Evolutionary conservation across 2,888 invertebrate species (phyloP).

Genomic region (Stegana nigrithorax): DNA sequence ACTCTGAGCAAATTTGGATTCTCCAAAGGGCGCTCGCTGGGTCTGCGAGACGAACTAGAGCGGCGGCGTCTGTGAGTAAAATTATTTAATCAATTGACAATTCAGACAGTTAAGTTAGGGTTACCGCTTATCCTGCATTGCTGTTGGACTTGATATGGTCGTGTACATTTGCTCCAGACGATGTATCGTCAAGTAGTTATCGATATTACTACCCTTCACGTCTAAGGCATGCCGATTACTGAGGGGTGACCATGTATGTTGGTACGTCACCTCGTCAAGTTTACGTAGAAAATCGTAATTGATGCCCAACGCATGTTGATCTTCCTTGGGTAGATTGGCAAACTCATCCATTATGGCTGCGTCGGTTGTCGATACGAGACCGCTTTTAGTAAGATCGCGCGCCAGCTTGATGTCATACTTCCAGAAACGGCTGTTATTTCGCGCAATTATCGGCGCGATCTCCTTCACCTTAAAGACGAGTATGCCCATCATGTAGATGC

Average conservation of each 20-base stretch:
- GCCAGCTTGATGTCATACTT: conserved; percentile 74
- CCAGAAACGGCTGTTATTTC: conserved; percentile 72
- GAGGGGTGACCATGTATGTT: conserved; percentile 65
- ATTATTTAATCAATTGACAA: background rate
- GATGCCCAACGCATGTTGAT: conserved; percentile 48
- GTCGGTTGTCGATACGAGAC: conserved; percentile 55
- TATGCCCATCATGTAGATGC: conserved; percentile 78
- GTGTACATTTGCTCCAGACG: conserved; percentile 56
- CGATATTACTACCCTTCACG: conserved; percentile 22
- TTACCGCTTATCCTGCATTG: conserved; percentile 28
- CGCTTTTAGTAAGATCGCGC: conserved; percentile 71
- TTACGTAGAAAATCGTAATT: conserved; percentile 48
- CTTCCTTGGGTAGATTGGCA: conserved; percentile 50
- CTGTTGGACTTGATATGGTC: conserved; percentile 33
- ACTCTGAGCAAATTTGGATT: conserved; percentile 29
- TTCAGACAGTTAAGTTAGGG: background rate
- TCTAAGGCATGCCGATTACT: conserved; percentile 44
- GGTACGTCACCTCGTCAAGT: conserved; percentile 50
- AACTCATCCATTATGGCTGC: conserved; percentile 64
- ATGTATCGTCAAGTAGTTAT: conserved; percentile 51
- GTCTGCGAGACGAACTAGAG: conserved; percentile 35
- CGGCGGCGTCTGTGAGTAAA: conserved; percentile 22
- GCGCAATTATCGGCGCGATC: conserved; percentile 72
- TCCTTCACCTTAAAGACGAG: conserved; percentile 79
- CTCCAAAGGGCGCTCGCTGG: conserved; percentile 16